Evolutionary conservation across 2,888 invertebrate species (phyloP), one percentile per base, ranked within the genome.

Genomic region (Thereva nobilitata): DNA sequence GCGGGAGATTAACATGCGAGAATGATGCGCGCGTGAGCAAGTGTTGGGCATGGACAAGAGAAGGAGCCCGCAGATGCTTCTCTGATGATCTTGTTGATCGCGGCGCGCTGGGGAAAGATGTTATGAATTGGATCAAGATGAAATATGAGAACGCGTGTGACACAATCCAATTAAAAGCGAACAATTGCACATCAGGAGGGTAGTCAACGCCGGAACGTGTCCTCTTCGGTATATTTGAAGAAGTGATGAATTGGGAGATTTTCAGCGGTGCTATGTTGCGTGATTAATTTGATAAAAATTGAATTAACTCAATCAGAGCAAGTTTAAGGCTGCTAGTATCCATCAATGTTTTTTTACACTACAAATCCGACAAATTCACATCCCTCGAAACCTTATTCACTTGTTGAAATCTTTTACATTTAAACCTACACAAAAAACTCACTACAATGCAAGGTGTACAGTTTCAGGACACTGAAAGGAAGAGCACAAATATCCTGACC

Each of bases 371-470:
- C 23, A 23, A 23, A 23, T 12, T 4, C 50, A 10, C 35, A 45
- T 45, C 35, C 44, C 45, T n/a, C 6, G 10, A 12, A 45, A 40
- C 34, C 56, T 42, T 52, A 23, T 56, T 66, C 66, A 66, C 66
- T 66, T 66, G 66, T 57, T 50, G 49, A 57, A 66, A 66, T 66
- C 50, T 57, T 23, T 23, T 23, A 23, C 23, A 23, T 23, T 23
- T 23, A 23, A 2, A 23, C 23, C 23, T 23, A 23, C 23, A 23
- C 23, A 23, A 8, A 42, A 42, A 55, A 10, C 40, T 57, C 57
- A 50, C 40, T 10, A 66, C 41, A 66, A 66, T 57, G 57, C 66
- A 66, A 66, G 66, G 66, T 66, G 66, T 66, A 66, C 66, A 57
- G 47, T 66, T 56, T 57, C 66, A 47, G 12, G 42, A 40, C 10